Evolutionary conservation across 1,140 invertebrate genomes (phyloP), one percentile per base, ranked within the genome.

Genomic region (Orius laevigatus): DNA sequence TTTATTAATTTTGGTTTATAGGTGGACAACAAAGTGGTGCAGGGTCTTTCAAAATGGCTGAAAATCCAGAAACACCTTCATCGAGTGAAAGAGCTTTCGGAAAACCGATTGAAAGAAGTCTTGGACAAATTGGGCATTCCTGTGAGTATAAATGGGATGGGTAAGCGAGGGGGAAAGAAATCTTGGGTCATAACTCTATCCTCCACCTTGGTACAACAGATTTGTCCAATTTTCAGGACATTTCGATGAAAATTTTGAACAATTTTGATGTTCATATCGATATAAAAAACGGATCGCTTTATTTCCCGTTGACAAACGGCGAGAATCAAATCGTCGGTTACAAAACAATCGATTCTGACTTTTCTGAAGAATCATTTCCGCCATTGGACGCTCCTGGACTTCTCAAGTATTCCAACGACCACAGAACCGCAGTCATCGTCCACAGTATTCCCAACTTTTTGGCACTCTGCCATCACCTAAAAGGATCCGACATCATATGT

Each of bases 381-480:
- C 49, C 66, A 60, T 53, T 60, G 58, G 56, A 41, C 71, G 65
- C 62, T 59, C 55, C 9, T 59, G 59, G 42, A 61, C 56, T 36
- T 53, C 50, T 34, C n/a, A 18, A 19, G 62, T 58, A 52, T 43
- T 20, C n/a, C 65, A 63, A 60, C 61, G 57, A 55, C n/a, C 64
- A 57, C 46, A 60, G 58, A 50, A 68, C 56, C 56, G 76, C 74
- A 0, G 66, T 83, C 15, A 52, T 84, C 49, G 79, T 84, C 1
- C 71, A 72, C 15, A 74, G 63, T 56, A 63, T 83, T 52, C 56
- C 71, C 36, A 80, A 84, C 67, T 69, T 80, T 35, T 60, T 84
- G 25, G 68, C 74, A 48, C 61, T 69, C 35, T 50, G 58, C 9
- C 54, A 59, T 43, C 36, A 60, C 46, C 15, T 79, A 54, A 62